A percentile compares a stretch with the other conserved stretches of the same genome.
These are phyloP conservation scores for Sphaerophoria rueppellii DNA, from an alignment of 2,888 invertebrate species.

Conservation along the genomic window DNA sequence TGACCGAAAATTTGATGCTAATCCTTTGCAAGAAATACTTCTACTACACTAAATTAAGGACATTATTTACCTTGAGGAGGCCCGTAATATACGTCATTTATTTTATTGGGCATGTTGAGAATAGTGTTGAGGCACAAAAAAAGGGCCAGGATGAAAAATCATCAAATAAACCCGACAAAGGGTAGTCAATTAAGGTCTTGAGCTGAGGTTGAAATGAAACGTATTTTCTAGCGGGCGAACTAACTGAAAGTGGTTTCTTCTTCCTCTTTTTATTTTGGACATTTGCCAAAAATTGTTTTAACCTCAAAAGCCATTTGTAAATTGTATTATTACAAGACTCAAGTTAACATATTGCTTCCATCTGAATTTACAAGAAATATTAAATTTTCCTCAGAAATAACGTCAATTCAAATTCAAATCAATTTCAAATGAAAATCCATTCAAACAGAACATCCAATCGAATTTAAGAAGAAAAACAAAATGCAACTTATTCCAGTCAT, in stretches of 20 bases:
- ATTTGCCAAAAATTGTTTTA: not conserved
- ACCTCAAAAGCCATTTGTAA: not conserved
- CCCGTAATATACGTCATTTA: constrained; percentile 56
- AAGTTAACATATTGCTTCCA: not conserved
- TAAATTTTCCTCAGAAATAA: constrained; percentile 6
- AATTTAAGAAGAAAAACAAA: not conserved
- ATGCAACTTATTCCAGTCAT: too few relatives aligned
- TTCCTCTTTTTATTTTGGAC: too few relatives aligned
- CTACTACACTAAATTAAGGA: constrained; percentile 32
- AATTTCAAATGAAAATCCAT: constrained; percentile 24
- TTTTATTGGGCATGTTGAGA: constrained; percentile 39
- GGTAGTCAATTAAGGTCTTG: constrained; percentile 1
- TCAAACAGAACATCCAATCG: constrained; percentile 17
- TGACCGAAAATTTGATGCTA: constrained; percentile 44
- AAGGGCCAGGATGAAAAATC: constrained; percentile 33
- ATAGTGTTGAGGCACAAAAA: constrained; percentile 32
- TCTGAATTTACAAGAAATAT: not conserved
- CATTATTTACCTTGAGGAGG: constrained; percentile 59
- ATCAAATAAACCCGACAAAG: constrained; percentile 18
- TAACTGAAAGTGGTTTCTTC: constrained; percentile 5
- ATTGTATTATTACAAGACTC: not conserved
- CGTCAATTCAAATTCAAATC: constrained; percentile 13
- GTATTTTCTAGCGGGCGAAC: not conserved
- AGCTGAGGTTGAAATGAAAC: not conserved
- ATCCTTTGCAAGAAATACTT: constrained; percentile 30